These are phyloP conservation scores for Drosophila pseudoobscura DNA, from an alignment of 1,140 invertebrate genomes.

Conservation along the genomic window DNA sequence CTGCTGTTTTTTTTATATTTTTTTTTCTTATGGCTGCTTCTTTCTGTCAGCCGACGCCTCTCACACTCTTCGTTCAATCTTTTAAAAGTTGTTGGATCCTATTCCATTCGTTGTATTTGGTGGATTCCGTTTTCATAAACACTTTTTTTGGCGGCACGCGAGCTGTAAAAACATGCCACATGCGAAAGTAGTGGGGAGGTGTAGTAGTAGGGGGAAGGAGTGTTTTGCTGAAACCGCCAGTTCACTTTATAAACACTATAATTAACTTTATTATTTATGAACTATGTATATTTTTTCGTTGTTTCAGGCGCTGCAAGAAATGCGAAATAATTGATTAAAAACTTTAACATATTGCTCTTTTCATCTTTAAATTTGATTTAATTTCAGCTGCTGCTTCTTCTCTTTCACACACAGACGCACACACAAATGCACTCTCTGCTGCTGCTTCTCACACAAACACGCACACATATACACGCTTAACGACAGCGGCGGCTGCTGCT, in stretches of 20 bases:
- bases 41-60: slow-evolving; percentile 42
- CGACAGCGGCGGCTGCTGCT: slow-evolving; percentile 31
- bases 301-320: slow-evolving; percentile 53
- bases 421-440: slow-evolving; percentile 10
- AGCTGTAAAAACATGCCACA: slow-evolving; percentile 33
- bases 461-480: slow-evolving; percentile 21
- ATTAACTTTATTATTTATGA: slow-evolving; percentile 40
- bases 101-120: slow-evolving; percentile 61
- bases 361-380: slow-evolving; percentile 22
- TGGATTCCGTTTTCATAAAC: slow-evolving; percentile 31
- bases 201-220: not conserved
- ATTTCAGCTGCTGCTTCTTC: slow-evolving; percentile 57
- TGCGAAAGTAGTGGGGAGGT: slow-evolving; percentile 8
- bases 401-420: slow-evolving; percentile 42
- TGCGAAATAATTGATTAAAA: slow-evolving; percentile 32
- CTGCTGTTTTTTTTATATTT: too few relatives aligned
- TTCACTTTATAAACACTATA: slow-evolving; percentile 45
- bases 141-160: slow-evolving; percentile 19
- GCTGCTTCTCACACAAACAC: slow-evolving; percentile 19
- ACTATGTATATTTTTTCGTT: slow-evolving; percentile 39
- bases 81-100: slow-evolving; percentile 50
- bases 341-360: slow-evolving; percentile 18
- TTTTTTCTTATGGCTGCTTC: slow-evolving; percentile 30
- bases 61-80: slow-evolving; percentile 19
- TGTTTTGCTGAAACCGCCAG: slow-evolving; percentile 35